Percentiles rank a stretch among this genome's conserved stretches.
phyloP scores from a whole-genome alignment of 2,113 vertebrate species.

The Gorsachius goisagi region DNA sequence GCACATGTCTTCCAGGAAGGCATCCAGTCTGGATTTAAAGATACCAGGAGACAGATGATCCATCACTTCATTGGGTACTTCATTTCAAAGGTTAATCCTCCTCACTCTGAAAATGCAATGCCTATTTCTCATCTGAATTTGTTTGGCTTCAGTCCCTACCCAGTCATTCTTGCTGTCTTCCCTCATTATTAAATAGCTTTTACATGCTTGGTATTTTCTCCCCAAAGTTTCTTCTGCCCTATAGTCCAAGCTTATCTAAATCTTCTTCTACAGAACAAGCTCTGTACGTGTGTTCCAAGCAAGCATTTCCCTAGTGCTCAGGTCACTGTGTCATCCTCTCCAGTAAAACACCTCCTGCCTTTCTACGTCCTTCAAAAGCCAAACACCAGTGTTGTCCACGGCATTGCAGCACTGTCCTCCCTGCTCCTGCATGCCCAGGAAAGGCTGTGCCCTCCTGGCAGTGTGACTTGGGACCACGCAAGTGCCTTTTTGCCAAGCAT shows the following conservation, averaged over 20 bases:
- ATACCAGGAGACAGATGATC: conserved; percentile 21
- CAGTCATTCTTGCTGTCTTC: background rate
- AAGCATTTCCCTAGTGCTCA: background rate
- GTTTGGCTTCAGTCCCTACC: background rate
- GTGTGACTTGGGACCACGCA: accelerated
- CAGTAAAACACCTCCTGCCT: background rate
- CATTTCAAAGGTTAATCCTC: conserved; percentile 31
- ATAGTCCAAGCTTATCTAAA: background rate
- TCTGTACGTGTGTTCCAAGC: background rate
- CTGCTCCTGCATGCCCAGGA: too few species aligned
- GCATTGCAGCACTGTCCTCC: background rate
- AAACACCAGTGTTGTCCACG: accelerated
- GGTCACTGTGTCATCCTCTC: background rate
- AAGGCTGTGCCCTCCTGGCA: background rate
- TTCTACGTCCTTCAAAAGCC: background rate
- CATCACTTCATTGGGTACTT: conserved; percentile 9
- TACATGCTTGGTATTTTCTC: background rate
- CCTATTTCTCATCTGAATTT: conserved; percentile 4
- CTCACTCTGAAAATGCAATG: background rate
- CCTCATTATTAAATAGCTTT: background rate
- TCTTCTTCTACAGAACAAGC: background rate
- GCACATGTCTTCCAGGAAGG: background rate
- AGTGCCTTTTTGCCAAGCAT: background rate
- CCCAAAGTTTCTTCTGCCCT: background rate
- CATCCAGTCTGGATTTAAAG: conserved; percentile 18